Percentiles rank a stretch among this genome's conserved stretches.
Evolutionary conservation across 2,113 vertebrate species (phyloP).

Genomic region (Microtus pennsylvanicus): DNA sequence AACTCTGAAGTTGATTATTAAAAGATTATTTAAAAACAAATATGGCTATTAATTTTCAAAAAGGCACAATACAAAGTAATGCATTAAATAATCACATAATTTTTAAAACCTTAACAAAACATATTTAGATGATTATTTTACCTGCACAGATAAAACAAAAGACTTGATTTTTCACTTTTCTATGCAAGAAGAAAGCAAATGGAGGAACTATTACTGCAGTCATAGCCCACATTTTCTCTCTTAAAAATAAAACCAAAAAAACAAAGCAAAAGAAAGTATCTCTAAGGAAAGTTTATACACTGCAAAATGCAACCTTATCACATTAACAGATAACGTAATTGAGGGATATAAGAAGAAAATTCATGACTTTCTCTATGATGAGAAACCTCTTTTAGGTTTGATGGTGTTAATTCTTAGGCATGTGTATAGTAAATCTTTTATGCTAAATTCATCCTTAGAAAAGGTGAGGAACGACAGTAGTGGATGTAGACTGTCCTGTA

Average conservation of each 20-base stretch:
- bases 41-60: constrained; percentile 35
- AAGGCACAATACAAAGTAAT: constrained; percentile 33
- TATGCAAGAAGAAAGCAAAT: constrained; percentile 9
- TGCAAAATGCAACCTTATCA: constrained; percentile 34
- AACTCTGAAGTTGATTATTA: constrained; percentile 6
- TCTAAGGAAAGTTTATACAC: neutral
- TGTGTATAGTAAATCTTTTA: constrained; percentile 57
- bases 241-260: neutral
- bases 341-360: constrained; percentile 47
- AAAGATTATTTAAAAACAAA: constrained; percentile 26
- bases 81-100: constrained; percentile 9
- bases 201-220: neutral
- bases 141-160: constrained; percentile 5
- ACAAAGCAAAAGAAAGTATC: neutral
- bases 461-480: constrained; percentile 65
- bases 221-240: neutral
- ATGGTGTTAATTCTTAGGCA: neutral
- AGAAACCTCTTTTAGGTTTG: constrained; percentile 54
- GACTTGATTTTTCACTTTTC: neutral
- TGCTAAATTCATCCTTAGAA: constrained; percentile 49
- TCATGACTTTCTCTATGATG: constrained; percentile 50
- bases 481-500: constrained; percentile 31
- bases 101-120: constrained; percentile 24
- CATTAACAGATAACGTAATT: constrained; percentile 60
- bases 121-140: constrained; percentile 3